Evolutionary conservation across 2,888 invertebrate genomes (phyloP).

Genomic region (Plagodis pulveraria): DNA sequence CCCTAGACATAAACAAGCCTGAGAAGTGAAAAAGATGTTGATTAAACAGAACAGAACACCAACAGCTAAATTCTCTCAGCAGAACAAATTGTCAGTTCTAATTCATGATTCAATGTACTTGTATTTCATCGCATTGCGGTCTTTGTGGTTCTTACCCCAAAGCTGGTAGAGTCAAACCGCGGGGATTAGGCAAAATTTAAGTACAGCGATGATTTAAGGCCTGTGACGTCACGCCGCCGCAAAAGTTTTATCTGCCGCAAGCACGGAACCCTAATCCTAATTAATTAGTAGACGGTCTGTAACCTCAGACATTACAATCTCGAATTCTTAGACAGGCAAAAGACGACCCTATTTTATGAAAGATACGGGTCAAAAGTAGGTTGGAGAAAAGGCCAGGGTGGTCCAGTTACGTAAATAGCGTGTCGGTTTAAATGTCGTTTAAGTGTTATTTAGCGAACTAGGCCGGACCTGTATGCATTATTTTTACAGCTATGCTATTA

Average conservation of each 20-base stretch:
- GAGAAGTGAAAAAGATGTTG: no score
- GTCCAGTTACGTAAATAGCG: constrained; percentile 30
- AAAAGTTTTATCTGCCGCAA: constrained; percentile 71
- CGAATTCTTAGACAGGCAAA: constrained; percentile 39
- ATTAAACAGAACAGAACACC: no score
- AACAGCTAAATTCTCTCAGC: no score
- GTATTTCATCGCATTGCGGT: constrained; percentile 1
- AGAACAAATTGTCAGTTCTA: not conserved
- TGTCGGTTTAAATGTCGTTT: constrained; percentile 42
- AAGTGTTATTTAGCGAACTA: constrained; percentile 36
- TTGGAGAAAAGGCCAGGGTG: constrained; percentile 13
- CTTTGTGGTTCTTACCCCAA: constrained; percentile 31
- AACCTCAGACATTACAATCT: constrained; percentile 62
- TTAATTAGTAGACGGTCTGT: constrained; percentile 74
- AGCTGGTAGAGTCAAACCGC: constrained; percentile 50
- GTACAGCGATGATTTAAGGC: constrained; percentile 48
- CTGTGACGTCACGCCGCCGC: constrained; percentile 48
- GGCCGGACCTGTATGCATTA: constrained; percentile 36
- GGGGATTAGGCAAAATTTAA: constrained; percentile 67
- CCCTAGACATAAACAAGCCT: no score
- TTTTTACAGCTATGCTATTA: constrained; percentile 32
- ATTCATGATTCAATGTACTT: not conserved
- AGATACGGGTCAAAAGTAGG: not conserved
- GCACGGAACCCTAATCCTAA: constrained; percentile 73
- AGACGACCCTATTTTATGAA: constrained; percentile 23